Percentiles rank a stretch among this genome's conserved stretches.
Evolutionary conservation across 2,113 vertebrate species (phyloP).

Genomic region (Martes martes): DNA sequence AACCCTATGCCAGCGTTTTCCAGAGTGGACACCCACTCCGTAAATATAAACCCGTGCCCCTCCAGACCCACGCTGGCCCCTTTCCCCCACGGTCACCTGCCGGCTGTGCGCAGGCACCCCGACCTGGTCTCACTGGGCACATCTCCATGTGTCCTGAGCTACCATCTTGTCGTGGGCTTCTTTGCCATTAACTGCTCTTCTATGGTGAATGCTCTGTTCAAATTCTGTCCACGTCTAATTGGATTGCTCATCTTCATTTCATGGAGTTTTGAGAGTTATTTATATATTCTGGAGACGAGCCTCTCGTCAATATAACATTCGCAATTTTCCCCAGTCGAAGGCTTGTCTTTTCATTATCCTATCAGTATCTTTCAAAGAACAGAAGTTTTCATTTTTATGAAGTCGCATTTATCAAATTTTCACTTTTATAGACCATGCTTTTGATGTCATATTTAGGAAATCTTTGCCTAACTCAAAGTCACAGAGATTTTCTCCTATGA

Average conservation of each 20-base stretch:
- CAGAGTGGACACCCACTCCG: too few relatives aligned
- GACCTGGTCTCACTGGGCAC: not conserved
- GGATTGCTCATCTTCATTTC: not conserved
- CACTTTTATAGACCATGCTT: not conserved
- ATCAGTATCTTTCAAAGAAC: not conserved
- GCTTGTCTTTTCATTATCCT: not conserved
- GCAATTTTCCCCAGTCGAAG: not conserved
- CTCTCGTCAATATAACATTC: not conserved
- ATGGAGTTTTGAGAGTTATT: not conserved
- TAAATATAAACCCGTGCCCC: fast-evolving
- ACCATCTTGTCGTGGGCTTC: fast-evolving
- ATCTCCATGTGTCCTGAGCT: fast-evolving
- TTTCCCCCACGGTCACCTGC: fast-evolving
- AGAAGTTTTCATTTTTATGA: not conserved
- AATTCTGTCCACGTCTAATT: not conserved
- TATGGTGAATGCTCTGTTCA: not conserved
- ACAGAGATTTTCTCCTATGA: not conserved
- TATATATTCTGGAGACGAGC: not conserved
- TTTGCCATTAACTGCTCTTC: not conserved
- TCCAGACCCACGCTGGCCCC: fast-evolving
- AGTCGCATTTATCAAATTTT: not conserved
- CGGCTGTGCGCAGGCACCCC: fast-evolving
- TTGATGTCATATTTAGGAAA: not conserved
- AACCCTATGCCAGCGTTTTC: fast-evolving
- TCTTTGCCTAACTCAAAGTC: not conserved